Base-by-base conservation (phyloP, 2,888 invertebrate genomes). In the Drosophila recens region DNA sequence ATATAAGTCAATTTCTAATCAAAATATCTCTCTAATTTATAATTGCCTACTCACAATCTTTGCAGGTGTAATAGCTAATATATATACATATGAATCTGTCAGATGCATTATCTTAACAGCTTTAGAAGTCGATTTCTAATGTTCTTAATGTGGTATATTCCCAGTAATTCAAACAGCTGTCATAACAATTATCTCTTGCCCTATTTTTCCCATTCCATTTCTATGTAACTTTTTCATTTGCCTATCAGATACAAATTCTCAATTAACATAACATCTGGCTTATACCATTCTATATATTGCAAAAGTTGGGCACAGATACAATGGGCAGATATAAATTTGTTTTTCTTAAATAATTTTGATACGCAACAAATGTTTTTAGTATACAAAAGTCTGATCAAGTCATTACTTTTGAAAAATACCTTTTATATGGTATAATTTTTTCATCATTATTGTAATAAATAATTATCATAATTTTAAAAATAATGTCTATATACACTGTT, bases 191-290 rank as follows among this genome's bases (percentile, higher is more conserved):
- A 40, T 15, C 40, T 38, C 11, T 3, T 11, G 20, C 15, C 27
- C 52, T 15, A 34, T 13, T 5, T 42, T 17, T 45, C 0, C n/a
- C 13, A 40, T 45, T 45, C 51, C 8, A n/a, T 34, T 9, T 10
- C 13, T 11, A 4, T 34, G 33, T 4, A 4, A 11, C 11, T 4
- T 36, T 36, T 13, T 1, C 13, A 4, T 3, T 36, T 33, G 33
- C 11, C 2, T 33, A 11, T 13, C 15, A 30, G 15, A 11, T 30
- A 27, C 10, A 40, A 40, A 15, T 30, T 17, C 54, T 33, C 20
- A 15, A 56, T 56, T 56, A 43, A 42, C 54, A 43, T 56, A 56
- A 34, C 20, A 34, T 11, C 54, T 34, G 33, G 33, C n/a, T 56
- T 43, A 43, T 30, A 13, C 4, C 36, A 36, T 36, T 13, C 13